Evolutionary conservation across 2,888 invertebrate species (phyloP), one percentile per base, ranked within the genome.

Genomic region (Eudemis profundana): DNA sequence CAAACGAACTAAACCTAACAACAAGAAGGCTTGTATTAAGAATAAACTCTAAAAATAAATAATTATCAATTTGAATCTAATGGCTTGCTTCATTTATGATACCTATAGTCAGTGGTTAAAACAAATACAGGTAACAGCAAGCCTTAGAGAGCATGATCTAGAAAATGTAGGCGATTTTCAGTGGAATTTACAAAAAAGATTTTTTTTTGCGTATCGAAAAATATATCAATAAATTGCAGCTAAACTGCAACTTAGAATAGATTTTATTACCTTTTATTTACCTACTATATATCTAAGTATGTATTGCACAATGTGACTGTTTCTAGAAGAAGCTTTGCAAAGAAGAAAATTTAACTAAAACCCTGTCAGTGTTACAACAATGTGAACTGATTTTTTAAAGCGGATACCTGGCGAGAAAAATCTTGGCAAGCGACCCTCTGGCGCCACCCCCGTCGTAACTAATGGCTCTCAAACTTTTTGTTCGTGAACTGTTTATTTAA

Each of bases 391-490:
- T 74, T 72, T 75, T 73, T 33, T 27, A 77, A 74, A 47, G 62
- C 40, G 12, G 56, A 77, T 87, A 87, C 87, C 86, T 87, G 86
- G 44, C 78, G 72, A 74, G 77, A 77, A 69, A 77, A 80, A 77
- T 65, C 77, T 72, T 72, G 78, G 79, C 85, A 84, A 73, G 79
- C 87, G 86, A 74, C 86, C 61, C 63, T 70, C 70, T 81, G 87
- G 87, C 88, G 89, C 88, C 87, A 84, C 81, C 81, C 79, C 79
- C 75, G 76, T 69, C 73, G 67, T 15, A 36, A 59, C 68, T 51
- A 72, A 67, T 49, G 81, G 63, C 66, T 78, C 76, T 74, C 83
- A 86, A 87, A 81, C 76, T 82, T 69, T 70, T 50, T 49, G 61
- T 62, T 57, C 47, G 44, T 47, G 29, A 19, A 50, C 10, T 53